phyloP scores from a whole-genome alignment of 2,888 invertebrate genomes.

The Labia minor region DNA sequence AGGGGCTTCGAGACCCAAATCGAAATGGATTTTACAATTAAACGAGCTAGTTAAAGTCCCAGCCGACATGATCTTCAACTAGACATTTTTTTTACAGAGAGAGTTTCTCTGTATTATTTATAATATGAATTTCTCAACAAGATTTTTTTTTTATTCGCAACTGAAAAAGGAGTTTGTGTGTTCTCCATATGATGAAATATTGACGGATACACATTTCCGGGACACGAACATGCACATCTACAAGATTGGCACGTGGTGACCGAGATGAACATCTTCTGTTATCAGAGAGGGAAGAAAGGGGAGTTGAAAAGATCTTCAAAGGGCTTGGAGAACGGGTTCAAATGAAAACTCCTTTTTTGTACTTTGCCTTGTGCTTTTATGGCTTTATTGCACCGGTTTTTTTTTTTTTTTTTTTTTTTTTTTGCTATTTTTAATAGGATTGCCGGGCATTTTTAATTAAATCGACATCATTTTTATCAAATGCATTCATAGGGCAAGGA shows the following conservation, averaged over 20 bases:
- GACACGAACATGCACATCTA: not conserved
- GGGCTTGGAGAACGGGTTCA: not conserved
- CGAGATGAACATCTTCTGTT: not conserved
- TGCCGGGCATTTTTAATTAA: not conserved
- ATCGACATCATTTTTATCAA: conserved; percentile 4
- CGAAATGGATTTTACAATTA: conserved; percentile 3
- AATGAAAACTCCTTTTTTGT: not conserved
- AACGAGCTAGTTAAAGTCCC: not conserved
- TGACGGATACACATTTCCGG: not conserved
- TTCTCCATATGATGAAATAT: conserved; percentile 2
- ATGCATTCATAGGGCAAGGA: not conserved
- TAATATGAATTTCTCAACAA: not conserved
- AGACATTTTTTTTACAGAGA: not conserved
- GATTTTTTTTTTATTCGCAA: not conserved
- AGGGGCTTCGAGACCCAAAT: not conserved
- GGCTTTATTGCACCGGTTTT: conserved; percentile 3
- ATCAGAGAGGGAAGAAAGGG: not conserved
- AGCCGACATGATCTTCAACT: not conserved
- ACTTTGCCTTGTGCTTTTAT: not conserved
- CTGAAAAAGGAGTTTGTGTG: not conserved
- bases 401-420: not conserved
- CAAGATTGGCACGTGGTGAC: not conserved
- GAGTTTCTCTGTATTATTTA: conserved; percentile 13
- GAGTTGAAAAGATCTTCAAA: not conserved
- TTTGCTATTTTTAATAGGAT: conserved; percentile 4